These are phyloP conservation scores for Sclerodermus sp. DNA, from an alignment of 2,888 invertebrate species.

Conservation along the genomic window DNA sequence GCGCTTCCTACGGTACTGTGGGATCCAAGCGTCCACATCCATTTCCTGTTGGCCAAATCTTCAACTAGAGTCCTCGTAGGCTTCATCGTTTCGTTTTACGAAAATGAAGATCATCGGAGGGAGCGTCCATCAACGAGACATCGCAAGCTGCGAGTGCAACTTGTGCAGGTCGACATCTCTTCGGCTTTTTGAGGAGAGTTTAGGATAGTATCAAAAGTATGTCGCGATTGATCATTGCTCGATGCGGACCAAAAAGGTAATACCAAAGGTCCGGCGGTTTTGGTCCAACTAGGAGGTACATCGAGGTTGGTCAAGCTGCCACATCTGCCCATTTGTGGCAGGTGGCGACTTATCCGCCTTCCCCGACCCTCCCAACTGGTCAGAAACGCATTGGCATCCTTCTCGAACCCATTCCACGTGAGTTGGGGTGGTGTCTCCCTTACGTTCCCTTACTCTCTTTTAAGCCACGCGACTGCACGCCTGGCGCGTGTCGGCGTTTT, in stretches of 20 bases:
- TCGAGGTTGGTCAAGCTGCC: constrained; percentile 31
- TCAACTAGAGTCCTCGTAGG: no score
- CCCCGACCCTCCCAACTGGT: constrained; percentile 12
- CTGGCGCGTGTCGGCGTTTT: constrained; percentile 35
- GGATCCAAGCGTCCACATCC: not conserved
- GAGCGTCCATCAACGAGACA: no score
- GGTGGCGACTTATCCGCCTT: constrained; percentile 47
- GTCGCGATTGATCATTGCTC: no score
- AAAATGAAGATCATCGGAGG: no score
- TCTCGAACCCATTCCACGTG: not conserved
- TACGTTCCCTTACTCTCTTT: constrained; percentile 5
- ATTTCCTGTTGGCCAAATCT: not conserved
- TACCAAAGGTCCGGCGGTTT: constrained; percentile 17
- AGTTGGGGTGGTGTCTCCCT: not conserved
- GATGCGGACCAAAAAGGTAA: not conserved
- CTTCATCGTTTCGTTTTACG: no score
- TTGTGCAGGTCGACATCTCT: no score
- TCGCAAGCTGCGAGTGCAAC: no score
- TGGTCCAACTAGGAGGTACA: constrained; percentile 2
- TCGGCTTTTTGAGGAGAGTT: no score
- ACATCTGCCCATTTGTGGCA: constrained; percentile 53
- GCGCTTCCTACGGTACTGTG: constrained; percentile 1
- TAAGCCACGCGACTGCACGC: constrained; percentile 41
- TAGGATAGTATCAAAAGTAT: no score
- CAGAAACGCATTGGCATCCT: constrained; percentile 9